Conservation (phyloP, 2,797 vertebrate species). For the Intellagama lesueurii region DNA sequence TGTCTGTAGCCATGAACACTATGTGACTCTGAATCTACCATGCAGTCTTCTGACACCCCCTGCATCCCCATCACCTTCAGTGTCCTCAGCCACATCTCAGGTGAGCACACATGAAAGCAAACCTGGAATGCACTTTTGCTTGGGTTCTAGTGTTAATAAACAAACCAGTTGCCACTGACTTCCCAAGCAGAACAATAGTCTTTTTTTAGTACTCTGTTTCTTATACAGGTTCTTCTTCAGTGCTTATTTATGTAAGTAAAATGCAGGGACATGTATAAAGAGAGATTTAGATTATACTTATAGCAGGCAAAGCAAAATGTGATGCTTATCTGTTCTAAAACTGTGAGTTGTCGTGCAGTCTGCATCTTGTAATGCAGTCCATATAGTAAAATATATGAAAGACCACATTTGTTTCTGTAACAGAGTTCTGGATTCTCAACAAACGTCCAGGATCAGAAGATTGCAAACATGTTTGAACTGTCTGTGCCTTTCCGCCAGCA, state of each 20-base stretch:
- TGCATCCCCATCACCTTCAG: slow-evolving; percentile 95
- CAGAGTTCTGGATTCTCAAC: slow-evolving; percentile 99
- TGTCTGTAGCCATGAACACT: slow-evolving; percentile 96
- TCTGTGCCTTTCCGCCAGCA: slow-evolving; percentile 97
- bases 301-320: neutral
- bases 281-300: neutral
- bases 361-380: neutral
- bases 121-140: neutral
- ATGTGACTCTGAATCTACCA: slow-evolving; percentile 95
- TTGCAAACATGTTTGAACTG: slow-evolving; percentile 98
- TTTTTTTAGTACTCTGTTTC: neutral
- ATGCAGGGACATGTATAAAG: neutral
- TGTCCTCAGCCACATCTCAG: slow-evolving; percentile 98
- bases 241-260: neutral
- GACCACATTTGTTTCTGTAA: slow-evolving; percentile 6
- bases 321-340: neutral
- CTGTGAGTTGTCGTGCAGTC: neutral
- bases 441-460: slow-evolving; percentile 97
- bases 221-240: neutral
- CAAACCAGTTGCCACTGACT: neutral
- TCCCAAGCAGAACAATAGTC: neutral
- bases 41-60: slow-evolving; percentile 95
- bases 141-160: neutral
- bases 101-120: slow-evolving; percentile 70
- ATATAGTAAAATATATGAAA: slow-evolving; percentile 4